Evolutionary conservation across 2,888 invertebrate genomes (phyloP).

Genomic region (Mythimna impura): DNA sequence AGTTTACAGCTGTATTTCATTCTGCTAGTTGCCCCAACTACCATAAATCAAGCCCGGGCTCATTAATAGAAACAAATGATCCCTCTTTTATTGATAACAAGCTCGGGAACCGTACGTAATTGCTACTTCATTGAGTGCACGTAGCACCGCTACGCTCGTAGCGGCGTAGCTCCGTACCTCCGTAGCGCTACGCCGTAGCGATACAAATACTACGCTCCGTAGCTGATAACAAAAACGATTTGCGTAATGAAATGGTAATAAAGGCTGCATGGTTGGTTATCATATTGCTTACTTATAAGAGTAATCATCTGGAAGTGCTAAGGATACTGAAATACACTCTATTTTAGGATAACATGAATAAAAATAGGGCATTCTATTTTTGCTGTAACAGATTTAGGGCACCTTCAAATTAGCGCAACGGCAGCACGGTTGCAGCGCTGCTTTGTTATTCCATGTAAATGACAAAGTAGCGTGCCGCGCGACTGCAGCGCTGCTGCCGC

Average conservation of each 20-base stretch:
- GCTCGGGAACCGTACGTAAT: constrained; percentile 49
- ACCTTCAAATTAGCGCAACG: too few species aligned
- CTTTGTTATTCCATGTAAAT: too few species aligned
- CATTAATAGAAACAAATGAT: constrained; percentile 60
- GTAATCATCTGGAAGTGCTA: constrained; percentile 31
- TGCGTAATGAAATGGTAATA: constrained; percentile 46
- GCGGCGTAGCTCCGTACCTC: constrained; percentile 47
- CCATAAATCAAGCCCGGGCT: constrained; percentile 50
- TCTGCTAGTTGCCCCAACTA: constrained; percentile 37
- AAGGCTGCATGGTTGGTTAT: constrained; percentile 15
- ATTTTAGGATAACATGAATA: constrained; percentile 6
- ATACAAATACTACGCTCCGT: constrained; percentile 40
- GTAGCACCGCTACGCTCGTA: constrained; percentile 51
- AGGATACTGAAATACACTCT: constrained; percentile 2
- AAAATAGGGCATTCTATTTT: constrained; percentile 14
- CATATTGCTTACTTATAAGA: constrained; percentile 32
- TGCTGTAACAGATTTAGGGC: neutral
- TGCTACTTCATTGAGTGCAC: constrained; percentile 53
- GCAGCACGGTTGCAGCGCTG: too few species aligned
- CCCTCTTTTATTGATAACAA: constrained; percentile 59
- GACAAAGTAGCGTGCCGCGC: too few species aligned
- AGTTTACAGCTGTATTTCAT: constrained; percentile 50
- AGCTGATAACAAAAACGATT: constrained; percentile 53
- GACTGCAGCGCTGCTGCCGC: too few species aligned
- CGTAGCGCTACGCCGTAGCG: constrained; percentile 37